Base-by-base conservation (phyloP, 2,888 invertebrate species). In the Bimastos eiseni region DNA sequence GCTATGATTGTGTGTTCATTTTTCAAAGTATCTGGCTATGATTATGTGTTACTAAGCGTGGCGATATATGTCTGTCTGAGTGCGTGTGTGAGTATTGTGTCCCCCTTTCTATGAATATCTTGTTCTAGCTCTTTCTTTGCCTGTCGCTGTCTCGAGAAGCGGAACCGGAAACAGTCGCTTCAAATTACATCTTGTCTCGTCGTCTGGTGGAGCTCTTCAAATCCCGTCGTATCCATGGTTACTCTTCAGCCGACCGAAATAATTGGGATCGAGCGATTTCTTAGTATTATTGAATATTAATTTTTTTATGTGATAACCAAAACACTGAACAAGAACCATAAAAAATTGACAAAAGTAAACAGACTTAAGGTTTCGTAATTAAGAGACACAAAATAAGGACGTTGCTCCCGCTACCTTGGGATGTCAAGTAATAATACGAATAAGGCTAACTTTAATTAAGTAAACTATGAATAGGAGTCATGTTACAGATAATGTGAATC, bases 151-250 rank as follows among this genome's bases (percentile, higher is more conserved):
- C 70, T 70, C 70, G 70, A 70, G 70, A 30, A n/a, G 30, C 70
- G 70, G 70, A 70, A 70, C 30, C 70, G 70, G 70, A 70, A 70
- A 70, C 41, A 70, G 70, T 70, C 70, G 70, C 70, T 70, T 70
- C 70, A 5, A 70, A 70, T 70, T 70, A n/a, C 30, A n/a, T n/a
- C 70, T n/a, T n/a, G n/a, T 70, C n/a, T 70, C n/a, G 13, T 30
- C n/a, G 70, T 70, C 30, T 70, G 70, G 70, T n/a, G 70, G 70
- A 2, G 30, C 70, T 70, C 30, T n/a, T n/a, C 70, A n/a, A 70
- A 70, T 70, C 70, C n/a, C 70, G 70, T 70, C 70, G 70, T 70
- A n/a, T n/a, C n/a, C 70, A 70, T 70, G 70, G 70, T 70, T n/a
- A 70, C n/a, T n/a, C 70, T 70, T 70, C 70, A n/a, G 70, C 11